Conservation (phyloP, 2,113 vertebrate genomes). For the Myocastor coypus region DNA sequence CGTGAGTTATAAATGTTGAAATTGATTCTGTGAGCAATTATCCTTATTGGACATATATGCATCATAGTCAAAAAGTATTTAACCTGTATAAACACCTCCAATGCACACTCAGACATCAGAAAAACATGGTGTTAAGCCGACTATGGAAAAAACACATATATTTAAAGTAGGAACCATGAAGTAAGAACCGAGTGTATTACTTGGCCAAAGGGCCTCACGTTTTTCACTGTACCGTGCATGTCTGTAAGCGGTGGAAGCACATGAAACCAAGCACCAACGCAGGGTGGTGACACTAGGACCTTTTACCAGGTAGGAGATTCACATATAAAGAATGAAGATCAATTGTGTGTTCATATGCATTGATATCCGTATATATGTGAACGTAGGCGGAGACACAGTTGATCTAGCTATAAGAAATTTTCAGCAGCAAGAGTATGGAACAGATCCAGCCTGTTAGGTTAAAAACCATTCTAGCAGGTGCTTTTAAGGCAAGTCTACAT, state of each 20-base stretch:
- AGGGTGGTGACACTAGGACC: background rate
- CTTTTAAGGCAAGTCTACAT: background rate
- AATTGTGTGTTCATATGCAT: background rate
- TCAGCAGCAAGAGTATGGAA: background rate
- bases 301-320: background rate
- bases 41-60: background rate
- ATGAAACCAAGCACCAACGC: background rate
- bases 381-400: fast-evolving
- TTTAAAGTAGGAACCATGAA: background rate
- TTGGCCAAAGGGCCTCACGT: fast-evolving
- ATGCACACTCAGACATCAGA: background rate
- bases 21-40: background rate
- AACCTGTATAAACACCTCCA: background rate
- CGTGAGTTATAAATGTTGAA: background rate
- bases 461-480: background rate
- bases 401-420: background rate
- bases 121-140: background rate
- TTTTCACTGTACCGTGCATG: background rate
- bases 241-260: background rate
- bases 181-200: background rate
- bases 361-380: background rate
- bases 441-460: background rate
- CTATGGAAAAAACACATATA: background rate
- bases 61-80: background rate
- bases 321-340: background rate